phyloP scores from a whole-genome alignment of 2,113 vertebrate species.

The Fregata magnificens region DNA sequence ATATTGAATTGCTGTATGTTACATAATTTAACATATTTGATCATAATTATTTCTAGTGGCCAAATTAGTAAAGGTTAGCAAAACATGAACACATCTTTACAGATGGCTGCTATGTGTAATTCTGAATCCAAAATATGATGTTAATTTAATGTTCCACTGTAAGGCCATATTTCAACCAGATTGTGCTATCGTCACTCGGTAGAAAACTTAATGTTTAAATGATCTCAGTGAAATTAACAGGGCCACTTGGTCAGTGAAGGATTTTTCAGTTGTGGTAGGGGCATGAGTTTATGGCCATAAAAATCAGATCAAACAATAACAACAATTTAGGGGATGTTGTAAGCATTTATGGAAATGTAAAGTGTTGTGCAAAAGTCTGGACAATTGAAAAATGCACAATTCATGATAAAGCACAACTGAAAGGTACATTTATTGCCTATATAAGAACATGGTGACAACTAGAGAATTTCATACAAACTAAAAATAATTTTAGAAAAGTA shows the following conservation, averaged over 20 bases:
- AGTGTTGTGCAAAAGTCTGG: not conserved
- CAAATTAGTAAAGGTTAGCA: conserved; percentile 16
- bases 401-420: not conserved
- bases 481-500: not conserved
- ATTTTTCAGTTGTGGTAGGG: not conserved
- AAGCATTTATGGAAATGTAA: not conserved
- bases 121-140: not conserved
- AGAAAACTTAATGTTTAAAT: conserved; percentile 2
- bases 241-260: not conserved
- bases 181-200: not conserved
- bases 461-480: not conserved
- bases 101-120: not conserved
- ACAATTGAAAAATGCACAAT: not conserved
- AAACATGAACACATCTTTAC: not conserved
- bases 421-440: not conserved
- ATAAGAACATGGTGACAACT: not conserved
- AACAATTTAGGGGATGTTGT: not conserved
- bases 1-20: not conserved
- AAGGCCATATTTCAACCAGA: not conserved
- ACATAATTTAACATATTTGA: not conserved
- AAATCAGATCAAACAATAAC: not conserved
- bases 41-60: not conserved
- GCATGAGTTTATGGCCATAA: not conserved
- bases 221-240: not conserved
- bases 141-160: not conserved